phyloP scores from a whole-genome alignment of 2,797 vertebrate species.

The Sebastes steindachneri region DNA sequence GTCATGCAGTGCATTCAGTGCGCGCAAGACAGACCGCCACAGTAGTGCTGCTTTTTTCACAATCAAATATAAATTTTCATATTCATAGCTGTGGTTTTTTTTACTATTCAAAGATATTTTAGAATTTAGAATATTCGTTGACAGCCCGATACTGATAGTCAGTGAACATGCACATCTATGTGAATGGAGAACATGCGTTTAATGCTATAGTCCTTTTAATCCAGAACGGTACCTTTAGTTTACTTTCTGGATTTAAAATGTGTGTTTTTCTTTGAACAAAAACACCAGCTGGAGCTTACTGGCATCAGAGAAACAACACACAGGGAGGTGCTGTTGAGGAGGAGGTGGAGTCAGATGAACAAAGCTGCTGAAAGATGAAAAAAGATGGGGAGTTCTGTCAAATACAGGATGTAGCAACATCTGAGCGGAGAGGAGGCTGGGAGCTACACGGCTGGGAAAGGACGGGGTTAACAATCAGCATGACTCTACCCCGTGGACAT shows the following conservation, averaged over 20 bases:
- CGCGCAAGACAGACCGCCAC: too few species aligned
- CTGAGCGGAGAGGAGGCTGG: neutral
- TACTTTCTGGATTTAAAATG: neutral
- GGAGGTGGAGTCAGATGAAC: neutral
- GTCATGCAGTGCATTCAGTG: too few species aligned
- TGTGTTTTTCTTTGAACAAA: neutral
- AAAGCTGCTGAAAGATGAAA: conserved; percentile 15
- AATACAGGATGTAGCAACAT: neutral
- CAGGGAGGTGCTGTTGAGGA: neutral
- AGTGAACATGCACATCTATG: neutral
- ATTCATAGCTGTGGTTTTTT: too few species aligned
- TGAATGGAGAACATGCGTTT: neutral
- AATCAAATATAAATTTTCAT: too few species aligned
- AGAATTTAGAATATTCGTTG: too few species aligned
- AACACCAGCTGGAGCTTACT: neutral
- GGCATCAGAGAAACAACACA: neutral
- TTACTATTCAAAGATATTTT: too few species aligned
- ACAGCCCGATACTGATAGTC: too few species aligned
- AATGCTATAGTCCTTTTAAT: neutral
- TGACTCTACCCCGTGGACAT: neutral
- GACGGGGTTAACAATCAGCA: conserved; percentile 4
- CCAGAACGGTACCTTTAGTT: neutral
- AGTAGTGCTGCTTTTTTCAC: too few species aligned
- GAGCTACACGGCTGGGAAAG: neutral
- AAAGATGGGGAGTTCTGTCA: neutral